A percentile compares a stretch with the other conserved stretches of the same genome.
phyloP scores from a whole-genome alignment of 2,797 vertebrate species.

The Erithacus rubecula region DNA sequence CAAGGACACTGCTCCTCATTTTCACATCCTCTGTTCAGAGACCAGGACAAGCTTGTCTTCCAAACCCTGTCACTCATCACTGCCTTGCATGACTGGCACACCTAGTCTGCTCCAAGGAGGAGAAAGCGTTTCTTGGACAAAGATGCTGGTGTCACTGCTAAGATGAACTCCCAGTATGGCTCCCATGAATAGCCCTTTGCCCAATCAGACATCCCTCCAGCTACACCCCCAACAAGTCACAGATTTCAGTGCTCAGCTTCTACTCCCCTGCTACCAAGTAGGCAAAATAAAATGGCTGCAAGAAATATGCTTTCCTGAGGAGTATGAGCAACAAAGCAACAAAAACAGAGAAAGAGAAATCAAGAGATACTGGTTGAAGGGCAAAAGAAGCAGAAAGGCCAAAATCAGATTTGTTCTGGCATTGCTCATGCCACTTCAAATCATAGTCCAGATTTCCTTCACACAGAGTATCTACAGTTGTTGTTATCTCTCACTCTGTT shows the following conservation, averaged over 20 bases:
- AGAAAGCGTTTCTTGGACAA: background rate
- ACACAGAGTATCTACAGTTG: background rate
- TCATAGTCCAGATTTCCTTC: background rate
- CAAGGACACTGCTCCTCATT: background rate
- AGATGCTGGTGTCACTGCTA: background rate
- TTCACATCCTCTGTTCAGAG: background rate
- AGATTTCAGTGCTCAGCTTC: background rate
- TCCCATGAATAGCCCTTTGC: background rate
- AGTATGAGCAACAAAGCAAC: background rate
- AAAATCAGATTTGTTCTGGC: background rate
- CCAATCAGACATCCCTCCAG: background rate
- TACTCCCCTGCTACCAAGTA: background rate
- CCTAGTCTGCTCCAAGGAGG: background rate
- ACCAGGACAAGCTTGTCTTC: background rate
- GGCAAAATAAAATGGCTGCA: background rate
- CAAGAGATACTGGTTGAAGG: background rate
- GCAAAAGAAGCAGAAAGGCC: background rate
- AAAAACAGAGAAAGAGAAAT: background rate
- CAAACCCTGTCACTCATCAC: background rate
- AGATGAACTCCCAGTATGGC: background rate
- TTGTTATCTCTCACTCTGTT: background rate
- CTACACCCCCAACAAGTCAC: background rate
- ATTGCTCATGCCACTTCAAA: background rate
- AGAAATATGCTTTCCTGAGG: background rate
- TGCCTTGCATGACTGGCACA: background rate